phyloP scores from a whole-genome alignment of 2,113 vertebrate species.

The Manacus vitellinus region DNA sequence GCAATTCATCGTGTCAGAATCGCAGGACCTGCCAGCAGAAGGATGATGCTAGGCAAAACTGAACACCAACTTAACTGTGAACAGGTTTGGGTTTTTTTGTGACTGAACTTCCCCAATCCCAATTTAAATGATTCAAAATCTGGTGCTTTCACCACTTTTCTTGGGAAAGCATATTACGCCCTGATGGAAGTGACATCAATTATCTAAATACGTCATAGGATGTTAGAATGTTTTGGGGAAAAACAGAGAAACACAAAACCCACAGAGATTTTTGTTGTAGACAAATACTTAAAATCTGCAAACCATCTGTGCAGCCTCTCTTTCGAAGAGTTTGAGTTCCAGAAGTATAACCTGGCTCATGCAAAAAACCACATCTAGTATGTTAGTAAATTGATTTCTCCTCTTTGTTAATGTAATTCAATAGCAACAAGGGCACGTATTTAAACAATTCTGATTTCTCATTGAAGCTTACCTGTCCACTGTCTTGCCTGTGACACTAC shows the following conservation, averaged over 20 bases:
- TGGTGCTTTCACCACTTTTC: not conserved
- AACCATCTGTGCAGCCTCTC: not conserved
- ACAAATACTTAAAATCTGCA: not conserved
- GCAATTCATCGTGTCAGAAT: not conserved
- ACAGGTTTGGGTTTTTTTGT: rapidly evolving
- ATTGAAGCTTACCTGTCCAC: not conserved
- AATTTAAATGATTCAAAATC: not conserved
- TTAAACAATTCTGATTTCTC: not conserved
- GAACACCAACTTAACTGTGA: not conserved
- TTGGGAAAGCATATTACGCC: not conserved
- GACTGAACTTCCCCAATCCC: not conserved
- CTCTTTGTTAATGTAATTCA: not conserved
- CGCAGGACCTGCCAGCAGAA: not conserved
- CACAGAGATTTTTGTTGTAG: not conserved
- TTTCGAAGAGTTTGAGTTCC: not conserved
- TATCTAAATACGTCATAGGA: not conserved
- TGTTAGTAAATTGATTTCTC: not conserved
- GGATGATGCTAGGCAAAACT: not conserved
- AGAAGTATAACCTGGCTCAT: not conserved
- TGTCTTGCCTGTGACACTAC: not conserved
- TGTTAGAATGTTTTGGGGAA: not conserved
- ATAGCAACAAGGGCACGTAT: not conserved
- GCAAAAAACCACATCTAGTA: not conserved
- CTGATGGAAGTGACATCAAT: not conserved
- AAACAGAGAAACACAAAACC: not conserved